Evolutionary conservation across 1,140 invertebrate species (phyloP).

Genomic region (Orchesella cincta): DNA sequence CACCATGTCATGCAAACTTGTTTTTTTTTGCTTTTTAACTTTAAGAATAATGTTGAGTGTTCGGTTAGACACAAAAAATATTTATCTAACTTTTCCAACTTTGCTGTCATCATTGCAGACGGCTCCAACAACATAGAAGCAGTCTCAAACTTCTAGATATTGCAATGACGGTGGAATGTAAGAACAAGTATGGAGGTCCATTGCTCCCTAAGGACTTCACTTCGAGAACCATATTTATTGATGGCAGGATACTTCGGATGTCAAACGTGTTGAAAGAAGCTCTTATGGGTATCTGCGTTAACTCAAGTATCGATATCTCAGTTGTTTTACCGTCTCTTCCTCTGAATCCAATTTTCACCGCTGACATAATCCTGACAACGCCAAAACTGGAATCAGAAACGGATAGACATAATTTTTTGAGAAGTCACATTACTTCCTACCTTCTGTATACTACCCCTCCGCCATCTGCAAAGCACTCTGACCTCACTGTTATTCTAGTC

Average conservation of each 20-base stretch:
- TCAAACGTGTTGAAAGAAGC: slow-evolving; percentile 58
- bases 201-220: slow-evolving; percentile 61
- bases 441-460: slow-evolving; percentile 31
- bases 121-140: slow-evolving; percentile 53
- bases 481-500: slow-evolving; percentile 61
- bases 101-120: too few species aligned
- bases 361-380: slow-evolving; percentile 65
- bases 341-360: slow-evolving; percentile 63
- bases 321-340: slow-evolving; percentile 62
- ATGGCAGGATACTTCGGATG: slow-evolving; percentile 62
- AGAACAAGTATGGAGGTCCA: slow-evolving; percentile 61
- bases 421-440: slow-evolving; percentile 28
- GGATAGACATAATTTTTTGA: slow-evolving; percentile 57
- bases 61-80: not conserved
- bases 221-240: slow-evolving; percentile 58
- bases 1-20: not conserved
- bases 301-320: slow-evolving; percentile 51
- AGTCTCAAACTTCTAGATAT: slow-evolving; percentile 67
- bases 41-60: slow-evolving; percentile 17
- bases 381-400: slow-evolving; percentile 52
- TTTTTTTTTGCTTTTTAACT: slow-evolving; percentile 23
- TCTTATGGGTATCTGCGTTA: slow-evolving; percentile 54
- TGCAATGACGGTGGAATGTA: slow-evolving; percentile 66
- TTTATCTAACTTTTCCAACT: slow-evolving; percentile 27
- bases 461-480: not conserved